A percentile compares a stretch with the other conserved stretches of the same genome.
Evolutionary conservation across 2,113 vertebrate species (phyloP).

Genomic region (Aviceda subcristata): DNA sequence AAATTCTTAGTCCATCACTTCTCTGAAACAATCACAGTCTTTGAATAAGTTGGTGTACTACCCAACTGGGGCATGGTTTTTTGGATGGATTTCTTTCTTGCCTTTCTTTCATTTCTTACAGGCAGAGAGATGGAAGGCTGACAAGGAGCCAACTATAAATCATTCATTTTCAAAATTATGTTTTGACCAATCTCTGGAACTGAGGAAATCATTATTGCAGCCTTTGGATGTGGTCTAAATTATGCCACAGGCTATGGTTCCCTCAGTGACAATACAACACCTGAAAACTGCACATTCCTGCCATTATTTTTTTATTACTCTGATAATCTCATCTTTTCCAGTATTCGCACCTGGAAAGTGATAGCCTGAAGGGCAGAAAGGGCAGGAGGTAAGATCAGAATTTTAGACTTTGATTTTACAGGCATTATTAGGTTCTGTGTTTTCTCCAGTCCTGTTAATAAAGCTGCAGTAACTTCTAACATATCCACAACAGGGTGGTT

Average conservation of each 20-base stretch:
- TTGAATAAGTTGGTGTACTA: background rate
- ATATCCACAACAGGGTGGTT: accelerated
- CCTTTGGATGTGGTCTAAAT: background rate
- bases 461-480: background rate
- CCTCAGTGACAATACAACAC: background rate
- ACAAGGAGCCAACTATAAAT: background rate
- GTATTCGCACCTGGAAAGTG: background rate
- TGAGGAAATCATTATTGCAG: background rate
- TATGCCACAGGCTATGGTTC: background rate
- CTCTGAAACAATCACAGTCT: background rate
- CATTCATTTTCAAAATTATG: background rate
- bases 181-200: background rate
- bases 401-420: background rate
- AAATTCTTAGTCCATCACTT: background rate
- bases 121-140: background rate
- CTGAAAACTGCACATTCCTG: background rate
- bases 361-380: background rate
- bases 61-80: background rate
- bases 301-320: background rate
- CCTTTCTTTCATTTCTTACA: background rate
- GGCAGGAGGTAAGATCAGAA: background rate
- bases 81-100: background rate
- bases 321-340: background rate
- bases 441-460: background rate
- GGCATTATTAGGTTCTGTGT: background rate